Evolutionary conservation across 2,797 vertebrate genomes (phyloP).

Genomic region (Acestrorhynchus altus): DNA sequence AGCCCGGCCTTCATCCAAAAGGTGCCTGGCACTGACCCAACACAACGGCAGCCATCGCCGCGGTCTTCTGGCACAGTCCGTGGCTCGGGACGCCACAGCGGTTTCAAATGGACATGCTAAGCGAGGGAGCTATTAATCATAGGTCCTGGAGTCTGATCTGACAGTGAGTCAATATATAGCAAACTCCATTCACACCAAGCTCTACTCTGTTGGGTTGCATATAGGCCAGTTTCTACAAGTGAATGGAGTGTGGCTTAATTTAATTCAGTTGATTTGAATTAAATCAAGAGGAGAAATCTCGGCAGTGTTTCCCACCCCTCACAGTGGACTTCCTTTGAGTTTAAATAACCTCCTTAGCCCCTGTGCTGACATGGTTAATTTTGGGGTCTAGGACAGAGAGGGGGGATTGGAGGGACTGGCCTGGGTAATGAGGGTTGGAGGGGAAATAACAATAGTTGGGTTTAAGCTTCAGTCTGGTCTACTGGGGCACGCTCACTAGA

Average conservation of each 20-base stretch:
- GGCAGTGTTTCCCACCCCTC: conserved; percentile 57
- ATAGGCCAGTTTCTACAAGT: conserved; percentile 32
- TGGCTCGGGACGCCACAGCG: conserved; percentile 17
- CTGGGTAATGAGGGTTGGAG: conserved; percentile 49
- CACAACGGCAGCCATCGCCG: conserved; percentile 51
- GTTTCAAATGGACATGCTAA: conserved; percentile 44
- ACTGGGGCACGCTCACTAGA: conserved; percentile 26
- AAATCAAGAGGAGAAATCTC: conserved; percentile 33
- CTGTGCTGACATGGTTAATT: conserved; percentile 81
- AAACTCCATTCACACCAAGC: conserved; percentile 35
- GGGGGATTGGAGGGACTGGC: conserved; percentile 45
- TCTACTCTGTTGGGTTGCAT: conserved; percentile 38
- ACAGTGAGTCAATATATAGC: conserved; percentile 27
- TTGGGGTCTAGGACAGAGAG: conserved; percentile 79
- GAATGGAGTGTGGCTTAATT: conserved; percentile 45
- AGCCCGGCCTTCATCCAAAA: conserved; percentile 59
- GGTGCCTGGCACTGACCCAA: conserved; percentile 59
- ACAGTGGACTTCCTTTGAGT: conserved; percentile 78
- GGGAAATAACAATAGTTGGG: conserved; percentile 32
- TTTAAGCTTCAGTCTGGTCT: conserved; percentile 43
- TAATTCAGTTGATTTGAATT: conserved; percentile 49
- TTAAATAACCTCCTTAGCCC: conserved; percentile 75
- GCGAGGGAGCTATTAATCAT: conserved; percentile 58
- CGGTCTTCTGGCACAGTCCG: conserved; percentile 40
- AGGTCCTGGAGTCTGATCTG: conserved; percentile 52